A percentile compares a stretch with the other conserved stretches of the same genome.
phyloP scores from a whole-genome alignment of 2,888 invertebrate genomes.

The Rhingia rostrata region DNA sequence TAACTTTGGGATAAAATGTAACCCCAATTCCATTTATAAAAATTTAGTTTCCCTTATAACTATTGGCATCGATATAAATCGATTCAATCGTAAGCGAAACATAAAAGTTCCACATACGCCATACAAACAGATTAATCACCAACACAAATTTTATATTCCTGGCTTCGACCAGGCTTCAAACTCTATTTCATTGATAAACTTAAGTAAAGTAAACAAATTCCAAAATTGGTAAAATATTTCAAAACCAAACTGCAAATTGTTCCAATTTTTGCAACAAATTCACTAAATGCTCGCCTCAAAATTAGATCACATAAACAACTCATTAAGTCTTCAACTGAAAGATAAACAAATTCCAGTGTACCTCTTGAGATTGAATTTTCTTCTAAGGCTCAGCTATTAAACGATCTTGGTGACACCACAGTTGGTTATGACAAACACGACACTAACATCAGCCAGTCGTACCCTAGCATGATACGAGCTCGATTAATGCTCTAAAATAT shows the following conservation, averaged over 20 bases:
- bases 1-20: neutral
- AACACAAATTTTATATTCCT: neutral
- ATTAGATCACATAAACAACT: slow-evolving; percentile 67
- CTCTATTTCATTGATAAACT: neutral
- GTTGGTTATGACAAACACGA: slow-evolving; percentile 59
- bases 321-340: slow-evolving; percentile 46
- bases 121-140: neutral
- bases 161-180: neutral
- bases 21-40: neutral
- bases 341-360: slow-evolving; percentile 9
- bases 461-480: slow-evolving; percentile 6
- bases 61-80: neutral
- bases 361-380: slow-evolving; percentile 21
- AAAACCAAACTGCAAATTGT: slow-evolving; percentile 23
- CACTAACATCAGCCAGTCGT: slow-evolving; percentile 25
- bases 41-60: neutral
- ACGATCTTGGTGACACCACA: slow-evolving; percentile 70
- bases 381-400: slow-evolving; percentile 16
- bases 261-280: slow-evolving; percentile 44
- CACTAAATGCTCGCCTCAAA: slow-evolving; percentile 55
- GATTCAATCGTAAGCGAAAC: neutral
- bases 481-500: slow-evolving; percentile 42
- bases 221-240: slow-evolving; percentile 20
- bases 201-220: neutral
- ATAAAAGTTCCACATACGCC: slow-evolving; percentile 11